A percentile compares a stretch with the other conserved stretches of the same genome.
These are phyloP conservation scores for Nasonovia ribisnigri DNA, from an alignment of 2,888 invertebrate genomes.

Conservation along the genomic window DNA sequence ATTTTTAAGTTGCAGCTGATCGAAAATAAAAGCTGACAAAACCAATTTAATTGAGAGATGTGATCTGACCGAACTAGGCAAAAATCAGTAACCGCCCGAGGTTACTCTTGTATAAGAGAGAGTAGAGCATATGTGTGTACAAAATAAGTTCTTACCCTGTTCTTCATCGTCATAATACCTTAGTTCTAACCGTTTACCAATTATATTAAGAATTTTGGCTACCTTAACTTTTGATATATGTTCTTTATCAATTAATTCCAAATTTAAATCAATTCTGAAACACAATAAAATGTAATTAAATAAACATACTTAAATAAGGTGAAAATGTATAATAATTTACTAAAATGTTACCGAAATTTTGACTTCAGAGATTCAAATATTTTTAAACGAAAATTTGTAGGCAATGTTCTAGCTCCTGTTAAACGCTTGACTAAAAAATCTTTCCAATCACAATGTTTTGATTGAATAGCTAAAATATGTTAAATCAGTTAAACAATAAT, in stretches of 20 bases:
- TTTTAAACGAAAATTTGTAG: conserved; percentile 91
- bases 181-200: conserved; percentile 92
- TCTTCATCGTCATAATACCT: conserved; percentile 85
- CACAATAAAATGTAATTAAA: neutral
- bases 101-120: neutral
- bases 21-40: neutral
- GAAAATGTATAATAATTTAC: conserved; percentile 20
- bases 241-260: conserved; percentile 97
- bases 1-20: neutral
- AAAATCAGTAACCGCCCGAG: neutral
- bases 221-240: conserved; percentile 93
- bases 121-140: neutral
- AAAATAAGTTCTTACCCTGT: conserved; percentile 56
- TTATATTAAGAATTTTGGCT: conserved; percentile 89
- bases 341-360: conserved; percentile 75
- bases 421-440: conserved; percentile 91
- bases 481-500: conserved; percentile 49
- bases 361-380: conserved; percentile 87
- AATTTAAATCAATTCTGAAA: conserved; percentile 80
- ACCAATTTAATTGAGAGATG: neutral
- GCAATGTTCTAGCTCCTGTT: conserved; percentile 94
- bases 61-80: neutral
- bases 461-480: conserved; percentile 79
- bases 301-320: neutral
- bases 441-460: conserved; percentile 96